Percentiles rank a stretch among this genome's conserved stretches.
Conservation (phyloP, 2,888 invertebrate species). For the Eilema depressum region DNA sequence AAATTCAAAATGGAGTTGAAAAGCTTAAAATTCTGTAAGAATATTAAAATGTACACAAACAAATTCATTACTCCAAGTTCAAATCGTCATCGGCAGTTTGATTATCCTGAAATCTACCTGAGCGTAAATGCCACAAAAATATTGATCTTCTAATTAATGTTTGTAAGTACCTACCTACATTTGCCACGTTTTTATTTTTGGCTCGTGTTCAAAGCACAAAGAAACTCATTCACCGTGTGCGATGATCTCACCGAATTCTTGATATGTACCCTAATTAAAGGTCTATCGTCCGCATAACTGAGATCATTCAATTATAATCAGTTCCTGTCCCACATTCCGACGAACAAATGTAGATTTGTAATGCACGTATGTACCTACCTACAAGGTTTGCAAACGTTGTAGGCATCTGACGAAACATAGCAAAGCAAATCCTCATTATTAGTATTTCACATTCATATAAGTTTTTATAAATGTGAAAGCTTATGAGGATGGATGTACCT, state of each 20-base stretch:
- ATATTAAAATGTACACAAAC: too few species aligned
- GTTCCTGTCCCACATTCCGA: conserved; percentile 2
- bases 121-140: neutral
- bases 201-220: conserved; percentile 56
- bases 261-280: conserved; percentile 44
- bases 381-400: neutral
- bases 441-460: too few species aligned
- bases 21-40: too few species aligned
- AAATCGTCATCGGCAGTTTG: neutral
- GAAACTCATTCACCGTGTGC: conserved; percentile 51
- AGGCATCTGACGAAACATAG: neutral
- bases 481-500: too few species aligned
- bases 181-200: conserved; percentile 47
- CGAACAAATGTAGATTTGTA: conserved; percentile 3
- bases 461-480: too few species aligned
- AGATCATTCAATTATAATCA: conserved; percentile 6
- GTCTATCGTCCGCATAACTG: conserved; percentile 27
- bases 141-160: neutral
- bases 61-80: neutral
- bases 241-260: conserved; percentile 59
- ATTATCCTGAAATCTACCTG: neutral
- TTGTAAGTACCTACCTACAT: too few species aligned
- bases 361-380: neutral
- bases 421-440: neutral
- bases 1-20: too few species aligned